Conservation (phyloP, 2,797 vertebrate genomes). For the Anabacerthia variegaticeps region DNA sequence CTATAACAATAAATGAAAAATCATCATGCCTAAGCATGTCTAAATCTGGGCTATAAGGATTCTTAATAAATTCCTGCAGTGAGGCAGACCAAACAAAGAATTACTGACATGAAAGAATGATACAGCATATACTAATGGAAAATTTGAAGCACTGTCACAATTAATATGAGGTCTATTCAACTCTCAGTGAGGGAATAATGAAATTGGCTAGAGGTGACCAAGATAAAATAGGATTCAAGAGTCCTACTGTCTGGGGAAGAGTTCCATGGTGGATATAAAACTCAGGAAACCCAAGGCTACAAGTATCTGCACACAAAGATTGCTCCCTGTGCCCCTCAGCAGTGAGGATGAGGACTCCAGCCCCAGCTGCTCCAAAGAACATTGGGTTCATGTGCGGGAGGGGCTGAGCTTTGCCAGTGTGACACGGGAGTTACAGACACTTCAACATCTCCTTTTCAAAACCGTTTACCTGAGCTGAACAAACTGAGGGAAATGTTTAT, state of each 20-base stretch:
- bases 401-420: not conserved
- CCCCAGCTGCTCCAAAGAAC: not conserved
- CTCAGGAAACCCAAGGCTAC: not conserved
- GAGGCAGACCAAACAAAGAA: slow-evolving; percentile 57
- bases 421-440: not conserved
- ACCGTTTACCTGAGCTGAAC: not conserved
- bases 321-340: not conserved
- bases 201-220: not conserved
- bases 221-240: slow-evolving; percentile 6
- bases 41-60: slow-evolving; percentile 67
- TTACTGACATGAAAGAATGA: slow-evolving; percentile 54
- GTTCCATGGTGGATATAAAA: not conserved
- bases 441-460: not conserved
- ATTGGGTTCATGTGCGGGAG: accelerated
- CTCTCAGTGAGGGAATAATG: not conserved
- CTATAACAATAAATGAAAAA: slow-evolving; percentile 72
- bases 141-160: slow-evolving; percentile 42
- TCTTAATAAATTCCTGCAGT: slow-evolving; percentile 55
- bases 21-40: slow-evolving; percentile 67
- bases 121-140: slow-evolving; percentile 50
- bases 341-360: not conserved
- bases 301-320: not conserved
- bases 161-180: slow-evolving; percentile 30
- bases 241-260: not conserved
- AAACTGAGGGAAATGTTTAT: not conserved